Conservation (phyloP, 1,140 invertebrate species). For the Drosophila lini region DNA sequence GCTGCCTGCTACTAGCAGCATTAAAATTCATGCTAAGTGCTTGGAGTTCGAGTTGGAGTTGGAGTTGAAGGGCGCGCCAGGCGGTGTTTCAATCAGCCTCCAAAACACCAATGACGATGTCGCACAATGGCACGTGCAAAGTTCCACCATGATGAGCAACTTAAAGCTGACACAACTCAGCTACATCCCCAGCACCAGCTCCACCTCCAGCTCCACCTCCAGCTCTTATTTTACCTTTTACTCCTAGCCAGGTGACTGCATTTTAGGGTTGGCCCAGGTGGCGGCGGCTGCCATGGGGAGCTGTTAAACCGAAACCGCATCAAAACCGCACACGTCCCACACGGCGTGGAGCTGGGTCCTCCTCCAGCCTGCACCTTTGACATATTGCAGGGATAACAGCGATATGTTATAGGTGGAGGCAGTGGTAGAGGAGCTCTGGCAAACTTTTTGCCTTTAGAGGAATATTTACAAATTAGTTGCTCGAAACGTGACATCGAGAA, state of each 20-base stretch:
- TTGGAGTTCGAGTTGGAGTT: slow-evolving; percentile 1
- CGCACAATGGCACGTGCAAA: slow-evolving; percentile 51
- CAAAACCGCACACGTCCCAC: slow-evolving; percentile 75
- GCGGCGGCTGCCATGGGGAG: slow-evolving; percentile 40
- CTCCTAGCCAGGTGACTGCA: slow-evolving; percentile 24
- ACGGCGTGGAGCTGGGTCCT: slow-evolving; percentile 60
- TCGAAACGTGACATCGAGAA: slow-evolving; percentile 72
- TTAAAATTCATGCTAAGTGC: slow-evolving; percentile 66
- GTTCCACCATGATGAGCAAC: slow-evolving; percentile 71
- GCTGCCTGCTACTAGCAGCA: slow-evolving; percentile 12
- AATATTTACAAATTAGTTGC: slow-evolving; percentile 83
- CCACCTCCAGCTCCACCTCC: slow-evolving; percentile 10
- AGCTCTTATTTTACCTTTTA: too few species aligned
- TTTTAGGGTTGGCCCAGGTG: slow-evolving; percentile 53
- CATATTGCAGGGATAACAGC: slow-evolving; percentile 58
- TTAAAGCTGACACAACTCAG: slow-evolving; percentile 75
- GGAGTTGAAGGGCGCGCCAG: slow-evolving; percentile 4
- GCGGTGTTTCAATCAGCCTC: slow-evolving; percentile 59
- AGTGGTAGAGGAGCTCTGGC: slow-evolving; percentile 10
- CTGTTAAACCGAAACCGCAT: slow-evolving; percentile 76
- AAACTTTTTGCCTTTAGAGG: slow-evolving; percentile 57
- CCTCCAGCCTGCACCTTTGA: slow-evolving; percentile 59
- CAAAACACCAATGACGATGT: slow-evolving; percentile 19
- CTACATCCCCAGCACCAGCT: slow-evolving; percentile 5
- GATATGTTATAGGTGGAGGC: background rate